Evolutionary conservation across 2,888 invertebrate species (phyloP), one percentile per base, ranked within the genome.

Genomic region (Choreutis nemorana): DNA sequence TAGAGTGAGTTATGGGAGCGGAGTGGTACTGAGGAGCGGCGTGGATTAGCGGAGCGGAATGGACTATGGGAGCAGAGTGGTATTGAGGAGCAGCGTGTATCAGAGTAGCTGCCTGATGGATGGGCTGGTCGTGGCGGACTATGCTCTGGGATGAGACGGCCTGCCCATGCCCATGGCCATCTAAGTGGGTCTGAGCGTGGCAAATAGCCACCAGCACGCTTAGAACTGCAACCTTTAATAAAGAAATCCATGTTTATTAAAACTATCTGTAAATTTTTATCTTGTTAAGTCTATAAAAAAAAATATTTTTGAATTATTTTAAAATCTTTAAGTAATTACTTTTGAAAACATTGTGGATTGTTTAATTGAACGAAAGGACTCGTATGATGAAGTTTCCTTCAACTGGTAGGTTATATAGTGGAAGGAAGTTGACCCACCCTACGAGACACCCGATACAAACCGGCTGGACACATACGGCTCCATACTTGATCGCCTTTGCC

Each of bases 141-240:
- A 78, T 68, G 50, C 66, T 77, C 32, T 77, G 77, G 7, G 75
- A 72, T 10, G 78, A 77, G 9, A 78, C 48, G 3, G 73, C 72
- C 3, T 52, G 50, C 12, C 38, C 37, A 22, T 66, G 62, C 3
- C 52, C 54, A 13, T 73, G 65, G 4, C 62, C 56, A 3, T 68
- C 55, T 3, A 51, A 44, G 20, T 81, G 46, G 2, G 66, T 32
- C 15, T 72, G 82, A 2, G 77, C 80, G 33, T 72, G 72, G 51
- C 79, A 78, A 14, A 58, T 43, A 1, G 79, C 81, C 43, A 81
- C 50, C 20, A 82, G 34, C 26, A 61, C 55, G 45, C 65, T 59
- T 41, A 82, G 37, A 23, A 71, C 45, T 38, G 66, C 41, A 29
- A 81, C 54, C 82, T 83, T 57, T 18, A 56, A 49, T 35, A 30